Percentiles rank a stretch among this genome's conserved stretches.
These are phyloP conservation scores for Scaptomyza cyrtandrae DNA, from an alignment of 2,888 invertebrate species.

Conservation along the genomic window DNA sequence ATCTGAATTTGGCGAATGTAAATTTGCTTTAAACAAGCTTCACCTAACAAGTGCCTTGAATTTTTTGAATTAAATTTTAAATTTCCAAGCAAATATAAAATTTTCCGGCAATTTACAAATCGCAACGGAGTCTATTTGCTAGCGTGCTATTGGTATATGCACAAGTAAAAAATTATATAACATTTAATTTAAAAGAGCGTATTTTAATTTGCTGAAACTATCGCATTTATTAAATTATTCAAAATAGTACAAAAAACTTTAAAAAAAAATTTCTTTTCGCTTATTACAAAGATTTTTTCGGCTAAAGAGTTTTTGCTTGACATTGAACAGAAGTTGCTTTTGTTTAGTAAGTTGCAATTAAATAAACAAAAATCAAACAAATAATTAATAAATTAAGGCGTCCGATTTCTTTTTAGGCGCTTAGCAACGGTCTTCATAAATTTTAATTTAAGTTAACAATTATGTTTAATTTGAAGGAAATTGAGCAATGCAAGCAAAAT, in stretches of 20 bases:
- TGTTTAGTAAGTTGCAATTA: constrained; percentile 21
- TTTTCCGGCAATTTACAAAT: neutral
- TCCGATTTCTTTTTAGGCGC: neutral
- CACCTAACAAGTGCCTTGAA: neutral
- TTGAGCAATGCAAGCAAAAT: constrained; percentile 20
- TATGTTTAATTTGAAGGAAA: constrained; percentile 1
- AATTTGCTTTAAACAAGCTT: neutral
- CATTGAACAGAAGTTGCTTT: constrained; percentile 33
- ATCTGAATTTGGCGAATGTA: neutral
- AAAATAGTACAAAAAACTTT: constrained; percentile 71
- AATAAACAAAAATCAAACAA: constrained; percentile 13
- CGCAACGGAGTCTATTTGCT: neutral
- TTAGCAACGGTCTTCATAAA: constrained; percentile 3
- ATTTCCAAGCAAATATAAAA: neutral
- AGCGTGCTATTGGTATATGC: neutral
- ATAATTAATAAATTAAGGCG: constrained; percentile 3
- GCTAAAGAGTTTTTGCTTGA: constrained; percentile 30
- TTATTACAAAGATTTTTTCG: constrained; percentile 28
- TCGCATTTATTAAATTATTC: constrained; percentile 66
- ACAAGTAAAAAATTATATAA: neutral
- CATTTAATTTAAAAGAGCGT: neutral
- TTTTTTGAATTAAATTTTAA: neutral
- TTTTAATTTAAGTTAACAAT: constrained; percentile 15
- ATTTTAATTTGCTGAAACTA: constrained; percentile 58
- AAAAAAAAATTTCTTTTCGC: constrained; percentile 38